Percentiles rank a stretch among this genome's conserved stretches.
These are phyloP conservation scores for Dicyrtomina minuta DNA, from an alignment of 2,888 invertebrate species.

Conservation along the genomic window DNA sequence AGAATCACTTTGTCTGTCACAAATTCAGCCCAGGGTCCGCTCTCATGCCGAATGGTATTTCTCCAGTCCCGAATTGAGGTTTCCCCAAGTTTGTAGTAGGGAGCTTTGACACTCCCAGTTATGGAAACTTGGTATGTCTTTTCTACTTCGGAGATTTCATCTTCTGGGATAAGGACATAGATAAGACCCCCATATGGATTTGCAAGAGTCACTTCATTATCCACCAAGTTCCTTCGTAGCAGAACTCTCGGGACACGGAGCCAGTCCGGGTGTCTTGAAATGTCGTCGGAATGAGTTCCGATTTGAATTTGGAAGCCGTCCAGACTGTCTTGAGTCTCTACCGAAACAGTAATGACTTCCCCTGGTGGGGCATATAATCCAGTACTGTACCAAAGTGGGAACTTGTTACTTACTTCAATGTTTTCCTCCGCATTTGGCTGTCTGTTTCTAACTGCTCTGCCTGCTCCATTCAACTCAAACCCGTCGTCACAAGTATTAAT, in stretches of 20 bases:
- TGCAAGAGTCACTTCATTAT: constrained; percentile 1
- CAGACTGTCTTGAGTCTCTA: not conserved
- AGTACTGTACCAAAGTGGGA: constrained; percentile 27
- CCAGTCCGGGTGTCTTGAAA: constrained; percentile 10
- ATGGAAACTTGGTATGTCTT: not conserved
- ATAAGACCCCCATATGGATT: constrained; percentile 26
- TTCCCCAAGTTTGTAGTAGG: constrained; percentile 26
- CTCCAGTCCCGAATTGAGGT: constrained; percentile 27
- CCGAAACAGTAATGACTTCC: not conserved
- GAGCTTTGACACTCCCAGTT: not conserved
- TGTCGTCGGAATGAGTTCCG: constrained; percentile 29
- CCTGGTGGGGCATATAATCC: constrained; percentile 34
- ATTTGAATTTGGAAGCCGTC: constrained; percentile 14
- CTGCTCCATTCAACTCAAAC: not conserved
- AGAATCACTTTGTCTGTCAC: constrained; percentile 32
- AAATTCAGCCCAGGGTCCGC: constrained; percentile 35
- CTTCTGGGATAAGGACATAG: constrained; percentile 15
- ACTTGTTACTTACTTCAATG: not conserved
- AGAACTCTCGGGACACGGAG: constrained; percentile 23
- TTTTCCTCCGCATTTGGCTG: not conserved
- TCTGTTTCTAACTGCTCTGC: not conserved
- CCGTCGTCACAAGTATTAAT: constrained; percentile 8
- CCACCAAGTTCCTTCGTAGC: not conserved
- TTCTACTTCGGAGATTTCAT: not conserved
- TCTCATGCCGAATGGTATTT: constrained; percentile 19